Evolutionary conservation across 2,888 invertebrate species (phyloP).

Genomic region (Papilio demoleus): DNA sequence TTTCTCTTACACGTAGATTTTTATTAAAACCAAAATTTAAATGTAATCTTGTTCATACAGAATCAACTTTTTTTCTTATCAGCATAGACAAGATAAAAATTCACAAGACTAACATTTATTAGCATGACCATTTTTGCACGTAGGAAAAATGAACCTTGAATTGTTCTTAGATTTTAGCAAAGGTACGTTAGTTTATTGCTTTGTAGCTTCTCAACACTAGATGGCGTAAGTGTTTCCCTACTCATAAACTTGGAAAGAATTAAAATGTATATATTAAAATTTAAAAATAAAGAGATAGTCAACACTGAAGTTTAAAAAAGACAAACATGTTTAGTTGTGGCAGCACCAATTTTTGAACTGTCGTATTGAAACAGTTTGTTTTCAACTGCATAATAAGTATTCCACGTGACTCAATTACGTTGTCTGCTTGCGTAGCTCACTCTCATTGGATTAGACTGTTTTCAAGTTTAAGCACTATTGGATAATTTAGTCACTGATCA

Average conservation of each 20-base stretch:
- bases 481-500: not conserved
- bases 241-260: not conserved
- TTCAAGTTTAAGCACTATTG: not conserved
- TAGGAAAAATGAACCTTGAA: too few relatives aligned
- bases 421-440: conserved; percentile 17
- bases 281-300: too few relatives aligned
- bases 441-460: conserved; percentile 7
- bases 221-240: not conserved
- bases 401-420: conserved; percentile 1
- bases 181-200: too few relatives aligned
- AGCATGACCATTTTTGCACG: too few relatives aligned
- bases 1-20: not conserved
- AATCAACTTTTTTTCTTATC: too few relatives aligned
- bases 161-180: too few relatives aligned
- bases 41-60: not conserved
- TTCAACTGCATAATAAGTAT: not conserved
- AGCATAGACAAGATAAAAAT: conserved; percentile 27
- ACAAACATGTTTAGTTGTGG: not conserved
- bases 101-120: conserved; percentile 7
- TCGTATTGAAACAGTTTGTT: conserved; percentile 1
- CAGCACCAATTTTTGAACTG: not conserved
- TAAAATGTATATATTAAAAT: too few relatives aligned
- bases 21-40: not conserved
- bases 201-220: not conserved
- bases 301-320: too few relatives aligned